Base-by-base conservation (phyloP, 2,888 invertebrate species). In the Epinotia ramella region DNA sequence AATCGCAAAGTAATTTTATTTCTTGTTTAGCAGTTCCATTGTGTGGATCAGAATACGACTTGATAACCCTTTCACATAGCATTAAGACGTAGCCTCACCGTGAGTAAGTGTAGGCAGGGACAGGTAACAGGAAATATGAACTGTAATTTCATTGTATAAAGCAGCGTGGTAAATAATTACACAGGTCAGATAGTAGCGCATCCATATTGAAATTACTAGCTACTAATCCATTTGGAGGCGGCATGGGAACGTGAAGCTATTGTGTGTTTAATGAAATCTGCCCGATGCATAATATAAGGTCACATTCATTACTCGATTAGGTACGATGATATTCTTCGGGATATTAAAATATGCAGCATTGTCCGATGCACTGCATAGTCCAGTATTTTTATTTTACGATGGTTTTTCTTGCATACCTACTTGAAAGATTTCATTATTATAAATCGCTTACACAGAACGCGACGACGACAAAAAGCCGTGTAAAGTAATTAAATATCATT, bases 111-210 rank as follows among this genome's bases (percentile, higher is more conserved):
- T 78, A 79, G 77, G 77, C 75, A 79, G 78, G 77, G 77, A 83
- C 77, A 82, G 81, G 79, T 82, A 84, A 84, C 84, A 86, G 87
- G 87, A 88, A 86, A 86, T 84, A 80, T 81, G 82, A 85, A 84
- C 84, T 84, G 84, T 88, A 88, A 88, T 88, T 88, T 86, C 81
- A 83, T 88, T 84, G 86, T 86, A 83, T 80, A 79, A 84, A 80
- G 80, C 78, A 79, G 82, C 82, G 84, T 82, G 81, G 83, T 79
- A 81, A 84, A 87, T 89, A 87, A 88, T 88, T 89, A 84, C 83
- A 82, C 76, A 84, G 81, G 83, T 81, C 80, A 82, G 80, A 64
- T 68, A 64, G 78, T 76, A 76, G 76, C 71, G 71, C 77, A 73
- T 74, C 78, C 73, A 78, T 80, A 82, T 82, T 82, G 78, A 80